Conservation (phyloP, 2,113 vertebrate genomes). For the Cololabis saira region DNA sequence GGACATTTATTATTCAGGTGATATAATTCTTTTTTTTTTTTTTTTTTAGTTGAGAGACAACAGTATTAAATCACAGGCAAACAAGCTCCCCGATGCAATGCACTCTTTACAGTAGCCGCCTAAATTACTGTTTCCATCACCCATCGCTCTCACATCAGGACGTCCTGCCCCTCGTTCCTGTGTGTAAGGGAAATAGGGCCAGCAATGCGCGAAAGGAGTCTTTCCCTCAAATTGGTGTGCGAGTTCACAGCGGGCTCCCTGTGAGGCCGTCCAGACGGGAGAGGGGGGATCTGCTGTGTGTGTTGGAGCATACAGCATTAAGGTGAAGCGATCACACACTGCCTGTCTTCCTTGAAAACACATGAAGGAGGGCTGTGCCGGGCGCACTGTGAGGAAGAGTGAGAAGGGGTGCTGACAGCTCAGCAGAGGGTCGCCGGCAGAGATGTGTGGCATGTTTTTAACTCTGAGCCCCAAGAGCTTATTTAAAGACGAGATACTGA, state of each 20-base stretch:
- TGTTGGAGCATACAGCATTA: conserved; percentile 58
- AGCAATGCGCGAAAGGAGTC: conserved; percentile 50
- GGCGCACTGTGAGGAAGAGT: conserved; percentile 60
- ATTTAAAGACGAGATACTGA: conserved; percentile 62
- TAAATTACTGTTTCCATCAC: conserved; percentile 65
- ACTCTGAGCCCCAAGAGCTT: conserved; percentile 51
- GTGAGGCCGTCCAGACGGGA: conserved; percentile 59
- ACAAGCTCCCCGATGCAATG: conserved; percentile 30
- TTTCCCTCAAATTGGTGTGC: conserved; percentile 67
- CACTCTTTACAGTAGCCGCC: conserved; percentile 45
- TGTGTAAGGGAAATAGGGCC: conserved; percentile 56
- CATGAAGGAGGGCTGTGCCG: conserved; percentile 64
- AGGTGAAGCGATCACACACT: conserved; percentile 63
- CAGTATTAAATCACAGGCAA: conserved; percentile 7
- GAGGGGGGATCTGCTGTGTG: conserved; percentile 50
- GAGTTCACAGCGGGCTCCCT: conserved; percentile 62
- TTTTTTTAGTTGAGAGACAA: neutral
- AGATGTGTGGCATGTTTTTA: conserved; percentile 68
- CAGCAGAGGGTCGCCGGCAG: conserved; percentile 56
- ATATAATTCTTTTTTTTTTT: no score
- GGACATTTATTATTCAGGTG: no score
- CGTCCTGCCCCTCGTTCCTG: conserved; percentile 60
- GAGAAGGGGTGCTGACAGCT: conserved; percentile 74
- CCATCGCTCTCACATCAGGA: conserved; percentile 62
- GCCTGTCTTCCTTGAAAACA: conserved; percentile 64